Base-by-base conservation (phyloP, 1,140 invertebrate genomes). In the Oscheius sp. region DNA sequence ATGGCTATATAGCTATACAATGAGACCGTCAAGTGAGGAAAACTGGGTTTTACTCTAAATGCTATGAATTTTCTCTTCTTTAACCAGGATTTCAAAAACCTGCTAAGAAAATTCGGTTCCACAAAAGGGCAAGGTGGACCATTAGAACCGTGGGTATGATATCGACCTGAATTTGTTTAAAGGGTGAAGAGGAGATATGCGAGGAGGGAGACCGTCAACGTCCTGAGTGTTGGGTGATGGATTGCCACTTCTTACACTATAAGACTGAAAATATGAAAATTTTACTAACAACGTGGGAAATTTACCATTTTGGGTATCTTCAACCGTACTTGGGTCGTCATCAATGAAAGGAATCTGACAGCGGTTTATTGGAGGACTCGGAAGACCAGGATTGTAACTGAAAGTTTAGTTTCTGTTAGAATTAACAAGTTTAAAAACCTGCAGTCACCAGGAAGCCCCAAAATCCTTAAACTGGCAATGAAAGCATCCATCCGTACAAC, bases 401-500 rank as follows among this genome's bases (percentile, higher is more conserved):
- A 13, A 59, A 45, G 23, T 45, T 45, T 45, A 0, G 23, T 18
- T 15, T 0, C 23, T 18, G 23, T 45, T 0, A 18, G 15, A 23
- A 0, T 45, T 45, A 18, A 18, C 0, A 18, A 18, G 42, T 18
- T 15, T 18, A 59, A 23, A 20, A 32, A 36, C 61, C 36, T 63
- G 36, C 15, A 58, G 69, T 71, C 69, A 3, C 15, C 10, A 3
- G 59, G 28, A 10, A 71, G 42, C 1, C 69, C 69, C 13, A 71
- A 35, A 29, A 18, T 34, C 28, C 64, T 55, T n/a, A 71, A n/a
- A 18, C 3, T 35, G 4, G 35, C 52, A 18, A 58, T 34, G n/a
- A 71, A 71, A 13, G 69, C 69, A 1, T 71, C 69, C 7, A 71
- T 45, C n/a, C 64, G 63, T 26, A 64, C 20, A 29, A 71, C 61